Conservation (phyloP, 2,113 vertebrate species). For the Rissa tridactyla region DNA sequence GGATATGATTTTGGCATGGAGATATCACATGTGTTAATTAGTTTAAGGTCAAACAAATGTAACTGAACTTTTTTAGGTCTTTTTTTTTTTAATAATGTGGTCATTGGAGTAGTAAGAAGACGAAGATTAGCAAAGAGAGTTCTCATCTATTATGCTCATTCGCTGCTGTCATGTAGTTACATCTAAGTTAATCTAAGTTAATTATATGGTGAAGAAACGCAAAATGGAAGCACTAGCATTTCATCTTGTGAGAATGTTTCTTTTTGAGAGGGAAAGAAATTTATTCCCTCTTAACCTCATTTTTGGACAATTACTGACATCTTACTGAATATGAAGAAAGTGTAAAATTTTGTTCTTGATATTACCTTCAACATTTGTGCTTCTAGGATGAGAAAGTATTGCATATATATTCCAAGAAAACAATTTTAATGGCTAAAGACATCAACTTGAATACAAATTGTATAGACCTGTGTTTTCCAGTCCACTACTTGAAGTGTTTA, state of each 20-base stretch:
- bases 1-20: not conserved
- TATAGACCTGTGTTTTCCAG: not conserved
- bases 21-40: not conserved
- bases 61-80: not conserved
- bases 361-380: not conserved
- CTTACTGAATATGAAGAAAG: not conserved
- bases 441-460: not conserved
- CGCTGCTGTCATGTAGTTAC: not conserved
- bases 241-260: not conserved
- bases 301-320: not conserved
- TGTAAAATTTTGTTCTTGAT: not conserved
- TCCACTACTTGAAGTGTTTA: not conserved
- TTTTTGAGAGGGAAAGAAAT: not conserved
- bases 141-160: not conserved
- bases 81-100: not conserved
- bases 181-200: not conserved
- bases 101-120: not conserved
- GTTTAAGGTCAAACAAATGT: not conserved
- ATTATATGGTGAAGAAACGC: not conserved
- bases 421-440: not conserved
- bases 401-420: not conserved
- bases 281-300: not conserved
- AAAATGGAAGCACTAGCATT: not conserved
- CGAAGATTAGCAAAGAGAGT: not conserved
- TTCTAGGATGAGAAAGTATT: not conserved